Percentiles rank a stretch among this genome's conserved stretches.
phyloP scores from a whole-genome alignment of 2,888 invertebrate species.

The Ophonus ardosiacus region DNA sequence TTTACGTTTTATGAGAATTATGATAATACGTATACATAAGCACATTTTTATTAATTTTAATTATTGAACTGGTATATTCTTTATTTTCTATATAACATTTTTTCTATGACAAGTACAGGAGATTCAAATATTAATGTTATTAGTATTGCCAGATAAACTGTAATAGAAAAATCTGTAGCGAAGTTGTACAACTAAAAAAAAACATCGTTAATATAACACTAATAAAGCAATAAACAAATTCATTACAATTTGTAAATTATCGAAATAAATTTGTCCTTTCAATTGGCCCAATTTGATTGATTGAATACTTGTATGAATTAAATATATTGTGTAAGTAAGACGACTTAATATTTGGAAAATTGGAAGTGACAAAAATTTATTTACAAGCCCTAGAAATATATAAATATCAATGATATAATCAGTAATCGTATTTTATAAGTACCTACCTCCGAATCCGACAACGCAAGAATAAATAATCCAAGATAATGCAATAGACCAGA shows the following conservation, averaged over 20 bases:
- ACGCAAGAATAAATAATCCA: conserved; percentile 77
- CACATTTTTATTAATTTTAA: background rate
- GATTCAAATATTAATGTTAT: conserved; percentile 74
- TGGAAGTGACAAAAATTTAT: conserved; percentile 75
- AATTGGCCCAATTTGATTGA: conserved; percentile 61
- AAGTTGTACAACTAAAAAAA: conserved; percentile 71
- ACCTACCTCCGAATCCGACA: conserved; percentile 76
- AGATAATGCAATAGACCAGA: conserved; percentile 75
- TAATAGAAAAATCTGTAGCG: conserved; percentile 73
- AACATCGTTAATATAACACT: conserved; percentile 34
- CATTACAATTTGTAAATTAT: conserved; percentile 67
- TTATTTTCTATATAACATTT: conserved; percentile 62
- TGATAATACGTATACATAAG: background rate
- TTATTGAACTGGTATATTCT: background rate
- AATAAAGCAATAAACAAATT: background rate
- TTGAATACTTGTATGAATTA: conserved; percentile 74
- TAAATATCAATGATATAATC: background rate
- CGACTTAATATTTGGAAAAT: conserved; percentile 76
- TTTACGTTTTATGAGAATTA: background rate
- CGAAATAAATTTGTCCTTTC: conserved; percentile 64
- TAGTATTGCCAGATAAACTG: conserved; percentile 72
- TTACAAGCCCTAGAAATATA: conserved; percentile 73
- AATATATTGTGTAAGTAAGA: conserved; percentile 76
- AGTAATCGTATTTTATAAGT: background rate
- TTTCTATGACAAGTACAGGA: conserved; percentile 74